phyloP scores from a whole-genome alignment of 2,113 vertebrate genomes.

The Pedetes capensis region DNA sequence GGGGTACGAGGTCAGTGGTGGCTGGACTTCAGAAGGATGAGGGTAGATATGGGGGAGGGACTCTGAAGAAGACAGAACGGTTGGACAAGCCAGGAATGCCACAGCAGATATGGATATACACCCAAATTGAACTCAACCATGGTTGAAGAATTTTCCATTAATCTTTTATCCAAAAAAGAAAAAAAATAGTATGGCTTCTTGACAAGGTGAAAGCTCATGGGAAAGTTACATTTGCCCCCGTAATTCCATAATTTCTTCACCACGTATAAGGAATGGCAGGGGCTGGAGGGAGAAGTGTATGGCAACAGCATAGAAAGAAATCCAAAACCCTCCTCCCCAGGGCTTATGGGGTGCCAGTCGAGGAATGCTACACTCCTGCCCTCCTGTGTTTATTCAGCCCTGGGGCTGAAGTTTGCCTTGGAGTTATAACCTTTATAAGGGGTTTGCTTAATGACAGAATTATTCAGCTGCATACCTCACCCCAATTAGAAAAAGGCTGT shows the following conservation, averaged over 20 bases:
- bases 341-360: background rate
- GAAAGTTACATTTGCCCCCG: background rate
- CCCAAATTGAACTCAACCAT: background rate
- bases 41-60: background rate
- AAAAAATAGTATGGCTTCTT: background rate
- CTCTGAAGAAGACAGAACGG: background rate
- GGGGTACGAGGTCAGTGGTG: background rate
- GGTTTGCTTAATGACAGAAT: constrained; percentile 79
- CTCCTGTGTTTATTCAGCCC: constrained; percentile 33
- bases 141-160: background rate
- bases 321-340: background rate
- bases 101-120: background rate
- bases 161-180: background rate
- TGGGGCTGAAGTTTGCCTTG: constrained; percentile 70
- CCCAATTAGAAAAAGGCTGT: constrained; percentile 81
- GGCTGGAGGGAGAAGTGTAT: background rate
- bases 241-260: constrained; percentile 40
- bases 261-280: background rate
- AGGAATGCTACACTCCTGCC: constrained; percentile 32
- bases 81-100: background rate
- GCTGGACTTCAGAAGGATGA: background rate
- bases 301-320: constrained; percentile 10
- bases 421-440: constrained; percentile 79
- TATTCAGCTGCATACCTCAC: constrained; percentile 74
- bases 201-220: background rate